Conservation (phyloP, 2,797 vertebrate genomes). For the Adelosebastes latens region DNA sequence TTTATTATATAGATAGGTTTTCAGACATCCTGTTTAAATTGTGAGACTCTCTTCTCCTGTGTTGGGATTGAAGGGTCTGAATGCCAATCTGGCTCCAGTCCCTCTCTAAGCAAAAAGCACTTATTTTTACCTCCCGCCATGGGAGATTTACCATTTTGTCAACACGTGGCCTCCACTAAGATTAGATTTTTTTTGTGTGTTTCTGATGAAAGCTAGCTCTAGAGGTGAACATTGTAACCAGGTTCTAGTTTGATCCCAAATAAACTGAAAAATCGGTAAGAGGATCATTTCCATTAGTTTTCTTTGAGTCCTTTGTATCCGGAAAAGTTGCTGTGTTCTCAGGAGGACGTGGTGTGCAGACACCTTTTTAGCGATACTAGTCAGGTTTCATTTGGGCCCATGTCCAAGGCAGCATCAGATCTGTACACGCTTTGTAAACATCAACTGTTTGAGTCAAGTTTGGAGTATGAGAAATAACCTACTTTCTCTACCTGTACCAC, state of each 20-base stretch:
- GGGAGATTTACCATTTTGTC: constrained; percentile 25
- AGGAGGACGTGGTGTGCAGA: background rate
- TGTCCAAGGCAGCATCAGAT: constrained; percentile 13
- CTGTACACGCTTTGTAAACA: constrained; percentile 55
- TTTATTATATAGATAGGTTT: constrained; percentile 74
- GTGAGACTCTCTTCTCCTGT: constrained; percentile 19
- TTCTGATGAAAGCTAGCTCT: constrained; percentile 36
- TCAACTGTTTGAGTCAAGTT: constrained; percentile 64
- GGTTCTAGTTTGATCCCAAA: constrained; percentile 40
- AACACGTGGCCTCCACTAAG: background rate
- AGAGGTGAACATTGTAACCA: constrained; percentile 34
- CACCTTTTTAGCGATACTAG: background rate
- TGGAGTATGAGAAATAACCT: constrained; percentile 36
- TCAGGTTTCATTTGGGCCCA: constrained; percentile 14
- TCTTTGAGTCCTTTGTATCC: background rate
- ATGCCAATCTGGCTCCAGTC: constrained; percentile 4
- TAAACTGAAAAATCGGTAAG: constrained; percentile 4
- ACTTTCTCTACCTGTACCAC: background rate
- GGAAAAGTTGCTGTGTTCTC: background rate
- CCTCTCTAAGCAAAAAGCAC: constrained; percentile 47
- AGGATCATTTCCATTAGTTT: background rate
- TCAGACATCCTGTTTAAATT: constrained; percentile 29
- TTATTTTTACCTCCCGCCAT: constrained; percentile 33
- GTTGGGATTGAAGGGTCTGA: constrained; percentile 4
- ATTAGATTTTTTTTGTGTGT: constrained; percentile 20